Base-by-base conservation (phyloP, 2,113 vertebrate genomes). In the Sturnus vulgaris region DNA sequence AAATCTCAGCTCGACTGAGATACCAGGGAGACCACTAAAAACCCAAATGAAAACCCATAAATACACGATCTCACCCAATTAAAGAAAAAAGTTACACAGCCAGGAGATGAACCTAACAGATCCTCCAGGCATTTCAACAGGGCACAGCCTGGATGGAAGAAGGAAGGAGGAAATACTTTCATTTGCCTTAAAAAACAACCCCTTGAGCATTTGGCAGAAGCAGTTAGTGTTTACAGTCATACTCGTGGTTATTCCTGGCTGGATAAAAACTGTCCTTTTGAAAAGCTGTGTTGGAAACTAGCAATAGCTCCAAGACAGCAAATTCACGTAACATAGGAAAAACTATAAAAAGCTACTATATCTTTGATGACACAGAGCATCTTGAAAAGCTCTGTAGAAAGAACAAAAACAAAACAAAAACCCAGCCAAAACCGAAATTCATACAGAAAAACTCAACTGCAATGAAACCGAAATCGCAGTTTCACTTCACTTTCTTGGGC, bases 391-490 rank as follows among this genome's bases (percentile, higher is more conserved):
- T 28, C 21, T 25, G 6, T 3, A 61, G 12, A 49, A 52, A 33
- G 2, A 46, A 10, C 7, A 23, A 4, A 24, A 37, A 23, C 10
- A n/a, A 46, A 28, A 35, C 19, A 52, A 25, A 18, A 30, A 57
- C 7, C 11, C 25, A 60, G 9, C 9, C 25, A 44, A 42, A 79
- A 47, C 27, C 66, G 25, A 20, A 91, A 86, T 28, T 57, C 2
- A 2, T 3, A 33, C 8, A 25, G 5, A 47, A 73, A 90, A 70
- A 7, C 2, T 55, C 42, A 3, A 56, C 37, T 1, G 0, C 64
- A 89, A 72, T 57, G 63, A 60, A 82, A 93, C 2, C 1, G 8
- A 70, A 73, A 69, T 1, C 18, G 11, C 47, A 15, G 30, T 69
- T 40, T 31, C 42, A 11, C 77, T 92, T 88, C 55, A 46, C n/a